phyloP scores from a whole-genome alignment of 2,888 invertebrate genomes.

The Scelioninae gen. 2 region DNA sequence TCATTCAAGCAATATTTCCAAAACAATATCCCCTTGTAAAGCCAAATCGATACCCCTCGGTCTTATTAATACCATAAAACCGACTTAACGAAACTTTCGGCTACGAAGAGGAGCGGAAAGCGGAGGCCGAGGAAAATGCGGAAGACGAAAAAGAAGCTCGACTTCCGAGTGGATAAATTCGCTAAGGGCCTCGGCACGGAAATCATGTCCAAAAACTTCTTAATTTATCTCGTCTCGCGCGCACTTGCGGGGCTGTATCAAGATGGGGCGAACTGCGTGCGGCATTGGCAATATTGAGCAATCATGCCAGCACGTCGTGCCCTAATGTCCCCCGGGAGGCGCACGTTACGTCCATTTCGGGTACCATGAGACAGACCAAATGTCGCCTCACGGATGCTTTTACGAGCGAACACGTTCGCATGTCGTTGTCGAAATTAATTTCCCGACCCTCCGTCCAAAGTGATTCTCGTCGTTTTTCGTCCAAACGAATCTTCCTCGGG shows the following conservation, averaged over 20 bases:
- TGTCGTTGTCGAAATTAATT: constrained; percentile 60
- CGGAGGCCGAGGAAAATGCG: constrained; percentile 6
- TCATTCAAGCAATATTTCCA: not conserved
- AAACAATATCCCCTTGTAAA: constrained; percentile 9
- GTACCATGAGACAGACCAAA: constrained; percentile 58
- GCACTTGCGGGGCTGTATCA: constrained; percentile 35
- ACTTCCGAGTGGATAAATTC: constrained; percentile 38
- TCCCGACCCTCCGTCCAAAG: constrained; percentile 44
- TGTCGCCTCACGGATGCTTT: constrained; percentile 59
- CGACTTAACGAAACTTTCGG: constrained; percentile 31
- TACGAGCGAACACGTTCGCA: constrained; percentile 59
- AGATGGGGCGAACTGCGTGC: constrained; percentile 47
- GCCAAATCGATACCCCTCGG: constrained; percentile 3
- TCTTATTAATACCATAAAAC: constrained; percentile 31
- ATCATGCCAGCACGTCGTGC: constrained; percentile 59
- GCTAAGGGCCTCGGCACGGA: constrained; percentile 29
- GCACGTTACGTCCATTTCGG: constrained; percentile 57
- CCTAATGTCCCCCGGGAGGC: constrained; percentile 56
- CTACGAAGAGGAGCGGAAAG: constrained; percentile 5
- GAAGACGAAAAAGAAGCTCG: constrained; percentile 27
- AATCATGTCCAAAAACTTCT: constrained; percentile 53
- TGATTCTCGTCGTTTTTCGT: constrained; percentile 45
- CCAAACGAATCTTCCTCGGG: constrained; percentile 26
- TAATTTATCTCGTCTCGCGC: constrained; percentile 49
- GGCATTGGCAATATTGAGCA: constrained; percentile 59